Evolutionary conservation across 2,113 vertebrate species (phyloP), one percentile per base, ranked within the genome.

Genomic region (Aldabrachelys gigantea): DNA sequence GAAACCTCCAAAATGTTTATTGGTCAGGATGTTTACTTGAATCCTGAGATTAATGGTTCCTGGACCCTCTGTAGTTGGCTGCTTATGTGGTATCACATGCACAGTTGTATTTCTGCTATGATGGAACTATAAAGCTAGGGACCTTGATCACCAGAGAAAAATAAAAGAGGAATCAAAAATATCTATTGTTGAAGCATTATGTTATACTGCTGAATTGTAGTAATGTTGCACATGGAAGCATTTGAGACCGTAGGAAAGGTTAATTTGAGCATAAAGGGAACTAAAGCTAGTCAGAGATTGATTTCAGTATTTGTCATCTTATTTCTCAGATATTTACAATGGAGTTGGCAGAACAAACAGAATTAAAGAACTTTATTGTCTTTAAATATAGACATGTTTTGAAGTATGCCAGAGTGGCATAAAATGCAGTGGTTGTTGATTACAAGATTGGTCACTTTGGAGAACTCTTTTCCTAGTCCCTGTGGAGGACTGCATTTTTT

Each of bases 251-350:
- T 83, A 92, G 22, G 57, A 82, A 17, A 44, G 10, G 14, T 25
- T 57, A 85, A 6, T 54, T n/a, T 69, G 25, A 82, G 27, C 13
- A 35, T 0, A 31, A 6, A 82, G 8, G 14, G 4, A 1, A 27
- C 78, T 29, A 89, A 44, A 87, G 1, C 2, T 8, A 14, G 41
- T 10, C 44, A 54, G 0, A 53, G 3, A 5, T 3, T 65, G 2
- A 49, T 91, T 93, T 87, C n/a, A 29, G 47, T 50, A 75, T 57
- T 11, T 75, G 14, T 41, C 10, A 0, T 29, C 14, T 89, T 72
- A 94, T 49, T 94, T 80, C 65, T 41, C 62, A 80, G 90, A 4
- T 19, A 22, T 6, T 80, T 78, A 38, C 0, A 90, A 13, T 41
- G 21, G 35, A 84, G 7, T 0, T 80, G 17, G 5, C 69, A 6